Evolutionary conservation across 2,797 vertebrate genomes (phyloP).

Genomic region (Phrynocephalus forsythii): DNA sequence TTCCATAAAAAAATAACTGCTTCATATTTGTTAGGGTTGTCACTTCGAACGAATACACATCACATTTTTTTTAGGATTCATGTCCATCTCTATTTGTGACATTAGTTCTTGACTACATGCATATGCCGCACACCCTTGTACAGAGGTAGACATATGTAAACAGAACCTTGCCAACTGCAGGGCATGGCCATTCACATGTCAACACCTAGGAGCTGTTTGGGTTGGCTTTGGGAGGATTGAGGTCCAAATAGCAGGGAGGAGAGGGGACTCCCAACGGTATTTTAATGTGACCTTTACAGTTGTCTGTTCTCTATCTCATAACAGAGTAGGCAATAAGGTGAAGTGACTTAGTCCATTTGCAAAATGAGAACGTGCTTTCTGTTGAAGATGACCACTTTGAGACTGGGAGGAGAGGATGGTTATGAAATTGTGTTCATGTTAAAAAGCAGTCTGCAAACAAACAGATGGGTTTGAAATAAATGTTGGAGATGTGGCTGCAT

Average conservation of each 20-base stretch:
- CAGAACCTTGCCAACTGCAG: neutral
- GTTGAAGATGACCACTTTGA: neutral
- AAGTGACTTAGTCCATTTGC: neutral
- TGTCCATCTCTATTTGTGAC: too few species aligned
- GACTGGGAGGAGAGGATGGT: neutral
- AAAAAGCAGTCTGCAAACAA: neutral
- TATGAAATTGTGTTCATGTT: neutral
- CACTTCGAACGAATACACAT: too few species aligned
- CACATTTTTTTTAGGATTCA: too few species aligned
- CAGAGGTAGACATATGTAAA: neutral
- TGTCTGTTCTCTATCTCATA: neutral
- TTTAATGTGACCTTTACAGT: neutral
- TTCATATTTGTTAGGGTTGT: too few species aligned
- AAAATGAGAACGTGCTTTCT: neutral
- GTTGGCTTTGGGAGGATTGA: neutral
- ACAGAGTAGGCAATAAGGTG: neutral
- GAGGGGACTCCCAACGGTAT: neutral
- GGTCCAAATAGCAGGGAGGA: neutral
- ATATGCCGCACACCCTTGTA: too few species aligned
- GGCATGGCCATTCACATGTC: neutral
- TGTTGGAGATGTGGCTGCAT: neutral
- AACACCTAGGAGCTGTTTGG: neutral
- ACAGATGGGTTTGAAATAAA: neutral
- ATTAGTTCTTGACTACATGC: too few species aligned
- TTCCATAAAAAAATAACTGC: too few species aligned